Evolutionary conservation across 2,888 invertebrate genomes (phyloP).

Genomic region (Lingula anatina): DNA sequence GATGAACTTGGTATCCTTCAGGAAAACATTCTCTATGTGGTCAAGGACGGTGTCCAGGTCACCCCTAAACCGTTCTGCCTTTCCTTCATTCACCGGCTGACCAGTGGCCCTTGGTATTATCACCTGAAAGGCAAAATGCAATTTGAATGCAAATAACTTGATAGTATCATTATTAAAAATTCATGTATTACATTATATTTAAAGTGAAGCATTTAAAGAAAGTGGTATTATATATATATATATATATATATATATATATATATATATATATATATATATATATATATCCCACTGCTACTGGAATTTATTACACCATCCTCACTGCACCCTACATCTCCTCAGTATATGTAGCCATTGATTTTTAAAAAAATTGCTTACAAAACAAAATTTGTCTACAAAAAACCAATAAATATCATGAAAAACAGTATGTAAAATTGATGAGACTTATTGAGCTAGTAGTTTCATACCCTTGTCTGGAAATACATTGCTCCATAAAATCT

Average conservation of each 20-base stretch:
- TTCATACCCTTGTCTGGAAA: background rate
- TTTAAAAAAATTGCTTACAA: no score
- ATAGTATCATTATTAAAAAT: no score
- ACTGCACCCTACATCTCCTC: background rate
- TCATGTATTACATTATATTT: background rate
- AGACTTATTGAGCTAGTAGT: background rate
- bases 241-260: background rate
- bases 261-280: background rate
- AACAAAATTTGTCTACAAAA: no score
- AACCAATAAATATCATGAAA: no score
- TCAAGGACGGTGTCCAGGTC: background rate
- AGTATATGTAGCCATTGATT: background rate
- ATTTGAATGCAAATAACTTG: no score
- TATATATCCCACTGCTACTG: background rate
- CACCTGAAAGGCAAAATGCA: constrained; percentile 2
- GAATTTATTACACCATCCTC: background rate
- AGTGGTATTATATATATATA: background rate
- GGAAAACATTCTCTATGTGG: background rate
- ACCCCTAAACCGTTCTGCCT: background rate
- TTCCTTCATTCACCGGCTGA: background rate
- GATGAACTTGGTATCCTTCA: background rate
- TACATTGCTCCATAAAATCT: background rate
- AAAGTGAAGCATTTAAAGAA: background rate
- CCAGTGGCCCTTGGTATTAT: background rate
- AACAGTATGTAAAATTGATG: no score